Evolutionary conservation across 2,797 vertebrate species (phyloP).

Genomic region (Sebastolobus alascanus): DNA sequence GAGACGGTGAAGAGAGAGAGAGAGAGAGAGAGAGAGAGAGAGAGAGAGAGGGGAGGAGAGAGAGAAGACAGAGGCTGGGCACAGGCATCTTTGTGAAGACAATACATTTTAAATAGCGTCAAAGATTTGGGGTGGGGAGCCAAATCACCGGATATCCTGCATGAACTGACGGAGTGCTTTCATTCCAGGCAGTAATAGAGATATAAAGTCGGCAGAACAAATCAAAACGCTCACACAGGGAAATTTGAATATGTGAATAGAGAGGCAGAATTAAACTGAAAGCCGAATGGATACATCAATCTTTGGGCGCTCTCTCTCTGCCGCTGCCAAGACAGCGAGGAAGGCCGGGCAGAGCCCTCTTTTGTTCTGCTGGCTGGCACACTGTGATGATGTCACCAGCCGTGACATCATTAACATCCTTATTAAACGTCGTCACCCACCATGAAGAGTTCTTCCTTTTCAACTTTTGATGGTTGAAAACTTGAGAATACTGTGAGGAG

Average conservation of each 20-base stretch:
- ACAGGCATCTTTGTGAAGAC: conserved; percentile 77
- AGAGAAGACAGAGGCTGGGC: conserved; percentile 74
- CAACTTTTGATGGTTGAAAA: conserved; percentile 74
- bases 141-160: conserved; percentile 82
- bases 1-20: conserved; percentile 45
- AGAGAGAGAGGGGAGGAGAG: conserved; percentile 44
- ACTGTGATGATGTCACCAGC: conserved; percentile 81
- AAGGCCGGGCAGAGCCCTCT: conserved; percentile 69
- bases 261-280: conserved; percentile 75
- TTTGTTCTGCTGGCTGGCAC: conserved; percentile 78
- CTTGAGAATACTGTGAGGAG: conserved; percentile 48
- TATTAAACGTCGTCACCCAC: conserved; percentile 69
- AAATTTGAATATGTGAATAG: conserved; percentile 83
- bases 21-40: conserved; percentile 39
- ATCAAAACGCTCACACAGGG: conserved; percentile 78
- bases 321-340: conserved; percentile 73
- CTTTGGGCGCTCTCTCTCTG: conserved; percentile 52
- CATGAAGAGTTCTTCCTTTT: conserved; percentile 71
- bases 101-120: conserved; percentile 82
- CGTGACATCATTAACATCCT: conserved; percentile 79
- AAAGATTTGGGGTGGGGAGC: conserved; percentile 80
- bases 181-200: conserved; percentile 81
- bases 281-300: conserved; percentile 81
- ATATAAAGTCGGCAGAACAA: conserved; percentile 86
- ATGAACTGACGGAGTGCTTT: conserved; percentile 74